phyloP scores from a whole-genome alignment of 2,888 invertebrate species.

The Stenoptilia bipunctidactyla region DNA sequence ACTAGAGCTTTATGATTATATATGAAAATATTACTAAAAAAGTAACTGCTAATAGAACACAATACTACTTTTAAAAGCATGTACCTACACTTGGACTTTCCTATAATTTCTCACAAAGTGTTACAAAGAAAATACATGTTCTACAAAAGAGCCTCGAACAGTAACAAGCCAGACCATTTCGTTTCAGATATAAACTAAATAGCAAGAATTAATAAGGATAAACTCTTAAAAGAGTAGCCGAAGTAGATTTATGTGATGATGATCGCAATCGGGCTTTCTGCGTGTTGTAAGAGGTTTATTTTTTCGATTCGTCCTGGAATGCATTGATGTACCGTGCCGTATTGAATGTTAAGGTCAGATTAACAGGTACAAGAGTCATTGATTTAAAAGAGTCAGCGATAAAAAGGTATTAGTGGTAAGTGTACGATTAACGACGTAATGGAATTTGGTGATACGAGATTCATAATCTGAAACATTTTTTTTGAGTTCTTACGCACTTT shows the following conservation, averaged over 20 bases:
- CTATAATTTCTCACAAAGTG: neutral
- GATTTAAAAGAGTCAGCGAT: too few relatives aligned
- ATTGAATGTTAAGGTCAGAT: slow-evolving; percentile 1
- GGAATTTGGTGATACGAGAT: too few relatives aligned
- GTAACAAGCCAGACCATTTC: slow-evolving; percentile 61
- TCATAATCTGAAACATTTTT: too few relatives aligned
- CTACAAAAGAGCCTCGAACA: slow-evolving; percentile 44
- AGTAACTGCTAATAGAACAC: too few relatives aligned
- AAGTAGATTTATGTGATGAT: slow-evolving; percentile 66
- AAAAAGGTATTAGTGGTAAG: too few relatives aligned
- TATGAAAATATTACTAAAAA: too few relatives aligned
- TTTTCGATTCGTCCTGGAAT: slow-evolving; percentile 37
- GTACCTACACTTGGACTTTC: neutral
- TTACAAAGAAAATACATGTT: neutral
- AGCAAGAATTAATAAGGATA: slow-evolving; percentile 70
- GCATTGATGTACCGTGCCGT: slow-evolving; percentile 29
- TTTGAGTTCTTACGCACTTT: too few relatives aligned
- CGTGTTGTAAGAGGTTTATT: slow-evolving; percentile 52
- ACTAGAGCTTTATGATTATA: neutral
- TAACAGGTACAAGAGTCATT: neutral
- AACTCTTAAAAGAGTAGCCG: slow-evolving; percentile 70
- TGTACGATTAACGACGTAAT: too few relatives aligned
- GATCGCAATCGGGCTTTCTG: slow-evolving; percentile 63
- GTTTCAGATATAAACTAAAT: slow-evolving; percentile 66
- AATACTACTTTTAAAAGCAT: too few relatives aligned